Evolutionary conservation across 2,113 vertebrate genomes (phyloP).

Genomic region (Nicator chloris): DNA sequence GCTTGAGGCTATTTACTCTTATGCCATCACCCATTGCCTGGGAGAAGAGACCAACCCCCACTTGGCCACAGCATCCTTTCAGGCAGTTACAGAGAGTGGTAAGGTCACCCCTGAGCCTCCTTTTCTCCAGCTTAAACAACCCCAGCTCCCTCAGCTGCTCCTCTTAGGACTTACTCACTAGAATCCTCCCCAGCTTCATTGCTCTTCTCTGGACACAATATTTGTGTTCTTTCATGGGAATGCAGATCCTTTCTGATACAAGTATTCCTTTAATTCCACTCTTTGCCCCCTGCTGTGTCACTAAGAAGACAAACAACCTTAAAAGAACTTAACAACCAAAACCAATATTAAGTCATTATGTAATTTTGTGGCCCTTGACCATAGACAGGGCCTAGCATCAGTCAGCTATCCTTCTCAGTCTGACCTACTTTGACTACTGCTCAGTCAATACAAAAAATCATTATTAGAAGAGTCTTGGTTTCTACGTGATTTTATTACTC

Average conservation of each 20-base stretch:
- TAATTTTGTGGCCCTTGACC: not conserved
- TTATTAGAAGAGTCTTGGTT: not conserved
- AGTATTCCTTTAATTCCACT: not conserved
- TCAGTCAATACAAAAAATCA: not conserved
- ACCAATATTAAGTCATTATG: not conserved
- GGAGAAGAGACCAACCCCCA: accelerated
- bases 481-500: not conserved
- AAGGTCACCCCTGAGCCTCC: not conserved
- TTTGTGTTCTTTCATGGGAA: not conserved
- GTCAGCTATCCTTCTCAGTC: not conserved
- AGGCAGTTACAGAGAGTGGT: too few species aligned
- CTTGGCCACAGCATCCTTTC: not conserved
- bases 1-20: not conserved
- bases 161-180: not conserved
- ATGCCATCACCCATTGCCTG: not conserved
- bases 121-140: not conserved
- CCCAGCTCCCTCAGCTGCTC: not conserved
- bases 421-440: not conserved
- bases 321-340: not conserved
- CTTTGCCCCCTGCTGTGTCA: not conserved
- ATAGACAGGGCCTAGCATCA: not conserved
- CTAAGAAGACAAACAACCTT: not conserved
- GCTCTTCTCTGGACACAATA: not conserved
- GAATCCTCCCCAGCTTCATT: accelerated
- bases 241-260: not conserved